Base-by-base conservation (phyloP, 2,797 vertebrate species). In the Dryobates pubescens region DNA sequence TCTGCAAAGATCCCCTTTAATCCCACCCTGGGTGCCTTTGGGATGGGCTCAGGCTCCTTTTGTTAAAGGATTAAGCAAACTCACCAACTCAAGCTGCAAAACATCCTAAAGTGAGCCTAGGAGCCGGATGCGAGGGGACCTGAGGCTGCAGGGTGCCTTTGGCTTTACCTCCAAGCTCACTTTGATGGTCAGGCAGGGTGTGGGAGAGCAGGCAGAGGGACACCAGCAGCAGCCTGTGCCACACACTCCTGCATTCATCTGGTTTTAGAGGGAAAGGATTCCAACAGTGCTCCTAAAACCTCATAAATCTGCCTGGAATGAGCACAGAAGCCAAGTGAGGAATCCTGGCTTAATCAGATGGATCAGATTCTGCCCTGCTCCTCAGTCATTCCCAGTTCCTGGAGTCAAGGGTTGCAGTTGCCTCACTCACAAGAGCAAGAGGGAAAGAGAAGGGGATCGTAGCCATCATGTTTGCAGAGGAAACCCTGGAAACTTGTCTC, bases 61-160 rank as follows among this genome's bases (percentile, higher is more conserved):
- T 96, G 91, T 95, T 62, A 77, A 76, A 65, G 96, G 96, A 97
- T 97, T 97, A 72, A 95, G 64, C 1, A 4, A 94, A 94, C 77
- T 92, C 91, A 63, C 38, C 71, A 69, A 9, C 47, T 89, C 57
- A 34, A 64, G 34, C 78, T 86, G 81, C 80, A 90, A 88, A 91
- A 85, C 70, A 65, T 51, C 83, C 69, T 87, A 19, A 69, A 73
- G n/a, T 15, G 20, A 59, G 1, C 43, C 65, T 14, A 36, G 45
- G 49, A 70, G 57, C 57, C 0, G 7, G 79, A 67, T 47, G 14
- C 0, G 0, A 62, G 59, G 59, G 63, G 36, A 82, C 61, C 56
- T 36, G 68, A 36, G 47, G 54, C 73, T 72, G 38, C 3, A 1
- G 23, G 38, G 10, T 67, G 64, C 47, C 68, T 75, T 30, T 73